Conservation (phyloP, 2,113 vertebrate genomes). For the Antechinus flavipes region DNA sequence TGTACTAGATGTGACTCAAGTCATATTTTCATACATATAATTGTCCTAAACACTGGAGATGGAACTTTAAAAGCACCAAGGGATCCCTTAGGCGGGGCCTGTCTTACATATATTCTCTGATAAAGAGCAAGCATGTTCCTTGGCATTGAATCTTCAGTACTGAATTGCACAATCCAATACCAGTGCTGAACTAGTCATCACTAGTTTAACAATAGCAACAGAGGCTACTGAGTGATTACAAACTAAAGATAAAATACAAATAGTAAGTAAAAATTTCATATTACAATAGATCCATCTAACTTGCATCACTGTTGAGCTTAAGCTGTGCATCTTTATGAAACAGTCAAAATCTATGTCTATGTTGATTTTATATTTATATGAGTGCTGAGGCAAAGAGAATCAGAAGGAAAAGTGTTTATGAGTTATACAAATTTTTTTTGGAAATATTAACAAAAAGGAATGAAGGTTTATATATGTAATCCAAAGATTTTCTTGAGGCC, state of each 20-base stretch:
- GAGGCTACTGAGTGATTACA: not conserved
- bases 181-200: not conserved
- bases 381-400: not conserved
- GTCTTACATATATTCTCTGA: not conserved
- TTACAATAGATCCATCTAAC: not conserved
- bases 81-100: not conserved
- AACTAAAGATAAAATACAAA: not conserved
- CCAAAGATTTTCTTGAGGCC: not conserved
- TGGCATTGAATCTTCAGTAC: not conserved
- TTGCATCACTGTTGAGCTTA: not conserved
- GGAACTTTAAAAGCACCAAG: not conserved
- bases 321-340: not conserved
- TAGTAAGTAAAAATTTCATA: too few species aligned
- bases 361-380: not conserved
- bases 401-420: not conserved
- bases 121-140: not conserved
- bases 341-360: not conserved
- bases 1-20: not conserved
- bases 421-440: not conserved
- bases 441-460: not conserved
- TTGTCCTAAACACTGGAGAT: not conserved
- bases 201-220: not conserved
- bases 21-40: not conserved
- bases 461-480: not conserved
- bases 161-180: not conserved